These are phyloP conservation scores for Peromyscus leucopus DNA, from an alignment of 2,113 vertebrate species.

Conservation along the genomic window DNA sequence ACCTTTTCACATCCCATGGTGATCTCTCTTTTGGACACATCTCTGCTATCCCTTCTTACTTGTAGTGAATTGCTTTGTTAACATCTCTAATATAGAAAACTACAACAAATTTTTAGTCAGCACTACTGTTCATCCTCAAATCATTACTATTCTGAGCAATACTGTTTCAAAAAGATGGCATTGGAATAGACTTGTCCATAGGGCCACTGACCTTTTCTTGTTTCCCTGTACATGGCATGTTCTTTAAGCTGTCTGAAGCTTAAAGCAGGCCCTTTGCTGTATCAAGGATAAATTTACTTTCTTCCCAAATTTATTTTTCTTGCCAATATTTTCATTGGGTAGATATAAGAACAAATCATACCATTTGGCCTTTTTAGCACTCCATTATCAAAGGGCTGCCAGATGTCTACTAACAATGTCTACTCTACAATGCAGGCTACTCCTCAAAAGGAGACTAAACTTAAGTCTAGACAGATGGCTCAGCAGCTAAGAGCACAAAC, in stretches of 20 bases:
- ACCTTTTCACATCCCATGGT: not conserved
- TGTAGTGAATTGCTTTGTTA: not conserved
- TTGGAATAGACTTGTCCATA: not conserved
- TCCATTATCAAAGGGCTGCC: not conserved
- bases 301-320: not conserved
- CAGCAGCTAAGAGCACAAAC: not conserved
- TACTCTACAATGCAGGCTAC: not conserved
- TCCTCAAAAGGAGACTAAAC: not conserved
- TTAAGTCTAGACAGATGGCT: not conserved
- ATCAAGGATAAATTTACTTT: not conserved
- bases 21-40: not conserved
- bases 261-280: not conserved
- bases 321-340: not conserved
- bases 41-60: not conserved
- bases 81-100: not conserved
- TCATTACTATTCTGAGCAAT: not conserved
- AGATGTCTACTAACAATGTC: not conserved
- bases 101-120: not conserved
- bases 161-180: not conserved
- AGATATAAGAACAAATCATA: not conserved
- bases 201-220: not conserved
- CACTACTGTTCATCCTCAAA: not conserved
- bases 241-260: not conserved
- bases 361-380: not conserved
- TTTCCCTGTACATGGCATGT: not conserved